A percentile compares a stretch with the other conserved stretches of the same genome.
Conservation (phyloP, 2,888 invertebrate genomes). For the Lucinisca nassula region DNA sequence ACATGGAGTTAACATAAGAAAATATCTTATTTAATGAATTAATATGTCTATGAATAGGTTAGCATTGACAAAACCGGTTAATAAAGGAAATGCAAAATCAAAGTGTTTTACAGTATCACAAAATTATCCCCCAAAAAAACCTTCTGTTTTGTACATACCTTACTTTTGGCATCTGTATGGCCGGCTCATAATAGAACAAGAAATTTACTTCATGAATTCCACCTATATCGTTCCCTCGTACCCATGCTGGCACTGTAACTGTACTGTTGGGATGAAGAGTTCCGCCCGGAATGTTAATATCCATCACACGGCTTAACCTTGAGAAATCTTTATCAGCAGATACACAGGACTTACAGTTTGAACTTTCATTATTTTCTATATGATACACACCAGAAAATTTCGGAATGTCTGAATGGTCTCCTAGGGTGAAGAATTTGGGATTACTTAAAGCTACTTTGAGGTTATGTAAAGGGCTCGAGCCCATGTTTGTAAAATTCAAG, state of each 20-base stretch:
- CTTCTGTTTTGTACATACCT: slow-evolving; percentile 65
- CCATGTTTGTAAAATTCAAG: slow-evolving; percentile 92
- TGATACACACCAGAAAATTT: slow-evolving; percentile 81
- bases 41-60: too few relatives aligned
- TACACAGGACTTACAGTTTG: slow-evolving; percentile 35
- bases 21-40: too few relatives aligned
- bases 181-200: slow-evolving; percentile 93
- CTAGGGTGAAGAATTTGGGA: slow-evolving; percentile 91
- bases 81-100: too few relatives aligned
- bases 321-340: slow-evolving; percentile 36
- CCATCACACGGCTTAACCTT: slow-evolving; percentile 74
- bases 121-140: too few relatives aligned
- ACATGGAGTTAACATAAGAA: too few relatives aligned
- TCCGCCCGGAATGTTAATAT: slow-evolving; percentile 82
- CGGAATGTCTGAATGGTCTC: slow-evolving; percentile 79
- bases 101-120: too few relatives aligned
- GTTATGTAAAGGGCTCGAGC: slow-evolving; percentile 89
- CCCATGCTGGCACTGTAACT: slow-evolving; percentile 90
- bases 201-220: slow-evolving; percentile 91
- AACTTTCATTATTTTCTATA: slow-evolving; percentile 27
- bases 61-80: too few relatives aligned
- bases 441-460: slow-evolving; percentile 91
- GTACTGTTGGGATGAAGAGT: slow-evolving; percentile 89
- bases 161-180: slow-evolving; percentile 78
- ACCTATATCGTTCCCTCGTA: slow-evolving; percentile 91